Evolutionary conservation across 2,113 vertebrate genomes (phyloP).

Genomic region (Pterocles gutturalis): DNA sequence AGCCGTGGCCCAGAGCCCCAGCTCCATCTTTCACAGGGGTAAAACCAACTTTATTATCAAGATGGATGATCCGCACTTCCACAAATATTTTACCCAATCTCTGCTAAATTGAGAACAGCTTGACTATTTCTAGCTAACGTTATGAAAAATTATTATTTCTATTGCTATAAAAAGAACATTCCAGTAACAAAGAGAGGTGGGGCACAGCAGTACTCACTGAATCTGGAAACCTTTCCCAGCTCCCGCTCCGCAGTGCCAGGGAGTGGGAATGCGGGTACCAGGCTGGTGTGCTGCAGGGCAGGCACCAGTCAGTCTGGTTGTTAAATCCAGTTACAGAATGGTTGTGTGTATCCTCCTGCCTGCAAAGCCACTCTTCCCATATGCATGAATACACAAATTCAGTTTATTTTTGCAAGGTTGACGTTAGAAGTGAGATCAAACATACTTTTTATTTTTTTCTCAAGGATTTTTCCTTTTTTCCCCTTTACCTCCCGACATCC

Average conservation of each 20-base stretch:
- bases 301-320: not conserved
- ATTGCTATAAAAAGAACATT: conserved; percentile 47
- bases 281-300: not conserved
- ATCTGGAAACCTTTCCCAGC: not conserved
- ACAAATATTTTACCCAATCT: conserved; percentile 26
- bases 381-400: rapidly evolving
- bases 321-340: not conserved
- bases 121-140: conserved; percentile 56
- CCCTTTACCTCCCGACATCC: too few species aligned
- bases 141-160: conserved; percentile 68
- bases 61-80: not conserved
- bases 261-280: not conserved
- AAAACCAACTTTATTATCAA: not conserved
- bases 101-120: conserved; percentile 69
- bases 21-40: not conserved
- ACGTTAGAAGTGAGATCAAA: not conserved
- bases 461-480: too few species aligned
- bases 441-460: not conserved
- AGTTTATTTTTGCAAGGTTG: not conserved
- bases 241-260: not conserved
- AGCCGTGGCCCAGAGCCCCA: not conserved
- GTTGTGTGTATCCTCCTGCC: not conserved
- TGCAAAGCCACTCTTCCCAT: not conserved
- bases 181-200: conserved; percentile 35
- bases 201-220: not conserved